A percentile compares a stretch with the other conserved stretches of the same genome.
phyloP scores from a whole-genome alignment of 2,113 vertebrate species.

The Sinocyclocheilus grahami region DNA sequence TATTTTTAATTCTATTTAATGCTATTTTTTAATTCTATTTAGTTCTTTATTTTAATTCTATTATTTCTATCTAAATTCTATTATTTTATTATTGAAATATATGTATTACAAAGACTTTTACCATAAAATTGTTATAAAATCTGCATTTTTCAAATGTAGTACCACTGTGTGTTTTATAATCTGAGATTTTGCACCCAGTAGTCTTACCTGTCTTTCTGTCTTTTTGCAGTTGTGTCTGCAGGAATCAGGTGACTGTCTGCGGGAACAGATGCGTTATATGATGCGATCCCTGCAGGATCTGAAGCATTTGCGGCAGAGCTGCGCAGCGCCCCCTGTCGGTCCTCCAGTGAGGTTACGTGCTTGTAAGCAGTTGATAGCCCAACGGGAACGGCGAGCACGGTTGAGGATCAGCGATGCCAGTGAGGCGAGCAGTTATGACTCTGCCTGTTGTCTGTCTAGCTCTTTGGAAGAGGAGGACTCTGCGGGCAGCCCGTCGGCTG shows the following conservation, averaged over 20 bases:
- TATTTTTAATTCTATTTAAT: too few species aligned
- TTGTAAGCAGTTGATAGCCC: slow-evolving; percentile 66
- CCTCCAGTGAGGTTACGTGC: slow-evolving; percentile 43
- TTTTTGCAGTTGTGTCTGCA: slow-evolving; percentile 80
- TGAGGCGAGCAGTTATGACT: slow-evolving; percentile 83
- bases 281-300: slow-evolving; percentile 78
- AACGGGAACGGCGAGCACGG: slow-evolving; percentile 69
- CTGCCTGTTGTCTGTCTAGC: slow-evolving; percentile 83
- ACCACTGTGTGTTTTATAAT: too few species aligned
- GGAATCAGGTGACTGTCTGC: slow-evolving; percentile 74
- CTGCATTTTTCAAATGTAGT: too few species aligned
- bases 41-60: too few species aligned
- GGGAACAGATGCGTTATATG: slow-evolving; percentile 80
- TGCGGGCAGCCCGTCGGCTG: slow-evolving; percentile 49
- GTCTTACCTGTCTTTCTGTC: slow-evolving; percentile 44
- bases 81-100: too few species aligned
- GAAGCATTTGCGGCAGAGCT: slow-evolving; percentile 69
- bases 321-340: slow-evolving; percentile 60
- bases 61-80: too few species aligned
- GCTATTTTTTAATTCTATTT: too few species aligned
- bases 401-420: slow-evolving; percentile 73
- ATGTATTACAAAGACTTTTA: too few species aligned
- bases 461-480: slow-evolving; percentile 77
- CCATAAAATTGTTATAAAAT: too few species aligned
- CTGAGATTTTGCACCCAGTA: neutral